Conservation (phyloP, 2,113 vertebrate genomes). For the Pterophyllum scalare region DNA sequence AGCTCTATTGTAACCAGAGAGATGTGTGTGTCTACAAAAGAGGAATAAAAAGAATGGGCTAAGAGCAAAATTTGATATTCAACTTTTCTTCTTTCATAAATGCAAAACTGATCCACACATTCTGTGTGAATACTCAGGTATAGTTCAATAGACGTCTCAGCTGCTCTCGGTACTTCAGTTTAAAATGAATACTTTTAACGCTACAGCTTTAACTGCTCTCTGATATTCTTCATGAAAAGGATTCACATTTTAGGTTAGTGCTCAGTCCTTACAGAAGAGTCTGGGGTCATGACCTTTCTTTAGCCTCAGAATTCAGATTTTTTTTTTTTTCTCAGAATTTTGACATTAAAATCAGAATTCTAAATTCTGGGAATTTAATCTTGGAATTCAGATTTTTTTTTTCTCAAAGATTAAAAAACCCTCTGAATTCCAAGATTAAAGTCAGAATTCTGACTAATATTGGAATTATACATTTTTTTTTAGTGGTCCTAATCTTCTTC, state of each 20-base stretch:
- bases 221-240: neutral
- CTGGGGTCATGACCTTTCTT: neutral
- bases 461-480: too few species aligned
- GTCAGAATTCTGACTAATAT: neutral
- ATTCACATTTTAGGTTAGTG: neutral
- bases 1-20: neutral
- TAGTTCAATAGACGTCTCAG: neutral
- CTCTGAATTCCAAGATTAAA: neutral
- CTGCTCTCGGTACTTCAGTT: neutral
- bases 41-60: neutral
- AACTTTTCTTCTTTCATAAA: neutral
- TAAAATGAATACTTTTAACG: neutral
- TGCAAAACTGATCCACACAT: neutral
- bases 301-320: neutral
- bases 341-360: neutral
- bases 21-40: neutral
- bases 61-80: neutral
- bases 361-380: neutral
- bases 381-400: rapidly evolving
- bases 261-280: neutral
- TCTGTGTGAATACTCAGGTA: neutral
- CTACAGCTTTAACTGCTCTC: neutral
- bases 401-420: neutral
- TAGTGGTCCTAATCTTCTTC: too few species aligned
- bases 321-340: neutral